These are phyloP conservation scores for Argopecten irradians DNA, from an alignment of 1,140 invertebrate genomes.

Conservation along the genomic window DNA sequence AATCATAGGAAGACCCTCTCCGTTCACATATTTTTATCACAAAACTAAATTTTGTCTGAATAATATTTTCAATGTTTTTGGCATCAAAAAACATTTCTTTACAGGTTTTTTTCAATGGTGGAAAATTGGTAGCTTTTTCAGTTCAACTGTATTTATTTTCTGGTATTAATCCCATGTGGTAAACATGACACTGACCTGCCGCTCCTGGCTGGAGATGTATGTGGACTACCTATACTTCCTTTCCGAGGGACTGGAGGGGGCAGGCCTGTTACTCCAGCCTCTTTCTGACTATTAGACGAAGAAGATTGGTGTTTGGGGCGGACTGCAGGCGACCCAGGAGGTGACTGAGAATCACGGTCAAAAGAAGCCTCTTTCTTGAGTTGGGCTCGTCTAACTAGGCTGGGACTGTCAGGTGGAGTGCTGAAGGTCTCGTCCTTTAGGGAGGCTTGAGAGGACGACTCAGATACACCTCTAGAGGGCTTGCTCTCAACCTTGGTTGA, in stretches of 20 bases:
- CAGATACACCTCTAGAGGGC: constrained; percentile 41
- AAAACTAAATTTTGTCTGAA: too few relatives aligned
- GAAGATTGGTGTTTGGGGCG: constrained; percentile 48
- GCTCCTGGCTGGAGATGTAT: constrained; percentile 58
- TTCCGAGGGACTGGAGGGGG: constrained; percentile 26
- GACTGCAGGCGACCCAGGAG: constrained; percentile 49
- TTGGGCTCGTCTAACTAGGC: constrained; percentile 52
- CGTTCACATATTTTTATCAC: too few relatives aligned
- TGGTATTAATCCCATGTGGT: too few relatives aligned
- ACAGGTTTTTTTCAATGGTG: too few relatives aligned
- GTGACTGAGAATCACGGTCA: constrained; percentile 57
- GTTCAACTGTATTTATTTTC: too few relatives aligned
- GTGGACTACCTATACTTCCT: constrained; percentile 49
- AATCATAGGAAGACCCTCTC: too few relatives aligned
- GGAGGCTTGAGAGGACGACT: constrained; percentile 48
- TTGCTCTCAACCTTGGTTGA: constrained; percentile 29
- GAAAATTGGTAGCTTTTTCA: too few relatives aligned
- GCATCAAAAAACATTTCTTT: too few relatives aligned
- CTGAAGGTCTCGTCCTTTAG: constrained; percentile 60
- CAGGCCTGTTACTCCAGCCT: constrained; percentile 4
- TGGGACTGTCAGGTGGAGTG: constrained; percentile 69
- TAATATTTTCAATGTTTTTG: too few relatives aligned
- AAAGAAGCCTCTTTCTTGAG: constrained; percentile 67
- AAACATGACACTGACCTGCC: constrained; percentile 49
- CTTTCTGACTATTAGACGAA: constrained; percentile 34